phyloP scores from a whole-genome alignment of 2,113 vertebrate genomes.

The Catagonus wagneri region DNA sequence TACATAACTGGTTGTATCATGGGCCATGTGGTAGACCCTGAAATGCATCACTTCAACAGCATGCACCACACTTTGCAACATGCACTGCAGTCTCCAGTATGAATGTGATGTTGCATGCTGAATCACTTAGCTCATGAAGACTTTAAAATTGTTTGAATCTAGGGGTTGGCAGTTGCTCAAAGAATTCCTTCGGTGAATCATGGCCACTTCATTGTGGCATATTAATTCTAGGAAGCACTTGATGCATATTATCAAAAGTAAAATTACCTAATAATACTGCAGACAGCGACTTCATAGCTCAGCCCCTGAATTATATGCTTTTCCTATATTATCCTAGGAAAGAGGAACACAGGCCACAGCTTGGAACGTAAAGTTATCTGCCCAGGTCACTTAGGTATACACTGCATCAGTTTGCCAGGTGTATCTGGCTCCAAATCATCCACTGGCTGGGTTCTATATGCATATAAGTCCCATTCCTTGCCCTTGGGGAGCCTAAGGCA shows the following conservation, averaged over 20 bases:
- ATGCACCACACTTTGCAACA: accelerated
- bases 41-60: background rate
- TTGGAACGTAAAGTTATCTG: background rate
- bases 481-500: background rate
- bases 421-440: background rate
- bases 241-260: no score
- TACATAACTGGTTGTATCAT: background rate
- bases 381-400: background rate
- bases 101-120: no score
- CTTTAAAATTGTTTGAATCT: background rate
- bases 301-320: background rate
- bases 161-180: background rate
- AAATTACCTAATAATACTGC: background rate
- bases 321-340: background rate
- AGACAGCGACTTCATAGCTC: background rate
- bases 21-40: background rate
- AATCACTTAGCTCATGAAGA: background rate
- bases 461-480: accelerated
- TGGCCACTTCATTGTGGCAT: background rate
- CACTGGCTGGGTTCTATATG: background rate
- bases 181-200: background rate
- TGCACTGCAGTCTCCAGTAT: accelerated
- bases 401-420: no score
- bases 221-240: background rate
- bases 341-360: background rate